phyloP scores from a whole-genome alignment of 2,113 vertebrate species.

The Centropus bengalensis region DNA sequence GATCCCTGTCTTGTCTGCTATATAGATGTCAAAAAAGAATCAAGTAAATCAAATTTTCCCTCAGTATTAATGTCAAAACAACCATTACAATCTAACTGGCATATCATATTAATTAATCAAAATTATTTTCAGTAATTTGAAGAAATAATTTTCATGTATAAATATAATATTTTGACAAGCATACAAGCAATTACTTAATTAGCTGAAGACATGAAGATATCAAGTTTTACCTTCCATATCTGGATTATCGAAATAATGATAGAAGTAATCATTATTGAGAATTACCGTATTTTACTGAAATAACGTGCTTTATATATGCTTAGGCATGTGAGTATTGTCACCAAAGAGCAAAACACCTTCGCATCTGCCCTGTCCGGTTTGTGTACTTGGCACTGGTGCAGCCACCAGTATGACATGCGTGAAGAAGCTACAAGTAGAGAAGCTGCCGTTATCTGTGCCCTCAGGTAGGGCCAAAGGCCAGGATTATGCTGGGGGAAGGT shows the following conservation, averaged over 20 bases:
- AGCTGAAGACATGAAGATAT: not conserved
- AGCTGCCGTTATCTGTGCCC: not conserved
- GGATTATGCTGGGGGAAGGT: not conserved
- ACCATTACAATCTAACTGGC: not conserved
- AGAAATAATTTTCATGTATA: constrained; percentile 11
- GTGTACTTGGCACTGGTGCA: not conserved
- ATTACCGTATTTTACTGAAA: not conserved
- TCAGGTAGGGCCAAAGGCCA: not conserved
- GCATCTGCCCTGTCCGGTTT: not conserved
- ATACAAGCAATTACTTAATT: constrained; percentile 29
- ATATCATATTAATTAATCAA: constrained; percentile 24
- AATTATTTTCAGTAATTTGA: constrained; percentile 39
- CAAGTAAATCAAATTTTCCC: not conserved
- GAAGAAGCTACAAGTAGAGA: not conserved
- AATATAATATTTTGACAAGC: constrained; percentile 41
- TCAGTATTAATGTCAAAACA: not conserved
- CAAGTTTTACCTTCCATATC: not conserved
- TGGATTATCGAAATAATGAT: not conserved
- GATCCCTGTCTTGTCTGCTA: constrained; percentile 25
- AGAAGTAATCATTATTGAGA: not conserved
- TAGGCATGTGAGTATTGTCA: not conserved
- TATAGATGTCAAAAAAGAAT: not conserved
- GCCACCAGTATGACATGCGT: not conserved
- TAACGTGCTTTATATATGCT: not conserved
- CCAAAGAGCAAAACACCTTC: not conserved